Evolutionary conservation across 2,797 vertebrate genomes (phyloP), one percentile per base, ranked within the genome.

Genomic region (Masticophis lateralis): DNA sequence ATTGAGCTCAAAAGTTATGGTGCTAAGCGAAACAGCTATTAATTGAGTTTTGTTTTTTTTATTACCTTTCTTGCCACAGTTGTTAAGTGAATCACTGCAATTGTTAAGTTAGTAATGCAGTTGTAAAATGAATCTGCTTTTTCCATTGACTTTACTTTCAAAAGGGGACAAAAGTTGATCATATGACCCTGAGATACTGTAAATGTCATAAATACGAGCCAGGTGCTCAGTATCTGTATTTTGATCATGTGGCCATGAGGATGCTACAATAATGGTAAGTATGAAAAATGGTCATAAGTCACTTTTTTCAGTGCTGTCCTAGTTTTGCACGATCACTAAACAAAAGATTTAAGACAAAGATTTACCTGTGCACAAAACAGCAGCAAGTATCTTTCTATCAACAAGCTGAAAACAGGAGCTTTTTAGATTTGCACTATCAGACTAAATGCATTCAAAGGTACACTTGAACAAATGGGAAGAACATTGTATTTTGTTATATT

Each of bases 401-500:
- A 0, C 0, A 53, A 89, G 83, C 4, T 0, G 88, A 91, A 20
- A 4, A 61, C 55, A 28, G 0, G 0, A 43, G 55, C 0, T 22
- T 55, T 74, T 69, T 69, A 69, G 63, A 69, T 13, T 20, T 43
- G 6, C 32, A 43, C 32, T 47, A 10, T 60, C n/a, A 74, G 28
- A 27, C 5, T 4, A 88, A 92, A 43, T 79, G 37, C 14, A 6
- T 89, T 59, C 63, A 88, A 3, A 18, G 37, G 47, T 47, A 43
- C 27, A 20, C 18, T 14, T 56, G 37, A 83, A 18, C 13, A 91
- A 51, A 47, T 61, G 37, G 27, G 79, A 28, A 37, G 16, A 32
- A 83, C 16, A 22, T 86, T 91, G 57, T 2, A 12, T 43, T 18
- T 87, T 22, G 87, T 59, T 0, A 0, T 90, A 0, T 0, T 0